A percentile compares a stretch with the other conserved stretches of the same genome.
phyloP scores from a whole-genome alignment of 2,113 vertebrate species.

The Chaetorhynchus papuensis region DNA sequence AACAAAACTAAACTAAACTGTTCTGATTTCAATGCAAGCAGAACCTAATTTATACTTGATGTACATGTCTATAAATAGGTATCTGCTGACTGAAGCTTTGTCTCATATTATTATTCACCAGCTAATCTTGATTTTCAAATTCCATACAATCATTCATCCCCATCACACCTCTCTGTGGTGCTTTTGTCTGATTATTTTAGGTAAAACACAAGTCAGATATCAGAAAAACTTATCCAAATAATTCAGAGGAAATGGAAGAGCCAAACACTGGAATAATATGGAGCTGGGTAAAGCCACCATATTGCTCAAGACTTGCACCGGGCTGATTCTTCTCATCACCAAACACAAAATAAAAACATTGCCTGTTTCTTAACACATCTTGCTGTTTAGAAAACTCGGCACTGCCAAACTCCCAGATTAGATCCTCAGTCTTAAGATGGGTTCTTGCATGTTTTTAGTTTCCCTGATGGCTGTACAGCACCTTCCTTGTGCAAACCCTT shows the following conservation, averaged over 20 bases:
- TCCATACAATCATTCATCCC: neutral
- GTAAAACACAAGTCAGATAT: neutral
- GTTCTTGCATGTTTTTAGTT: neutral
- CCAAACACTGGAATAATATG: neutral
- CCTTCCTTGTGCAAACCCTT: neutral
- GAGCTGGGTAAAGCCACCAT: neutral
- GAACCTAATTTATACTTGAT: neutral
- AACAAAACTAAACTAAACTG: neutral
- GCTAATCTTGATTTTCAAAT: neutral
- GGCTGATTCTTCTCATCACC: neutral
- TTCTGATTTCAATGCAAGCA: neutral
- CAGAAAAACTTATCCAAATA: neutral
- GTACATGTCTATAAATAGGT: neutral
- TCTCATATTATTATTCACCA: neutral
- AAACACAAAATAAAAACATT: neutral
- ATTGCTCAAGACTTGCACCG: neutral
- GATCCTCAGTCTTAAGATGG: neutral
- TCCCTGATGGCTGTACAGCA: neutral
- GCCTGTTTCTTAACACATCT: neutral
- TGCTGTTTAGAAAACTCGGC: neutral
- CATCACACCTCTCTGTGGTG: neutral
- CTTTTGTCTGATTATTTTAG: neutral
- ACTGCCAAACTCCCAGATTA: neutral
- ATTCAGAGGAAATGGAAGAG: neutral
- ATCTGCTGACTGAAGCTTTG: neutral